Percentiles rank a stretch among this genome's conserved stretches.
phyloP scores from a whole-genome alignment of 2,113 vertebrate species.

The Rostratula benghalensis region DNA sequence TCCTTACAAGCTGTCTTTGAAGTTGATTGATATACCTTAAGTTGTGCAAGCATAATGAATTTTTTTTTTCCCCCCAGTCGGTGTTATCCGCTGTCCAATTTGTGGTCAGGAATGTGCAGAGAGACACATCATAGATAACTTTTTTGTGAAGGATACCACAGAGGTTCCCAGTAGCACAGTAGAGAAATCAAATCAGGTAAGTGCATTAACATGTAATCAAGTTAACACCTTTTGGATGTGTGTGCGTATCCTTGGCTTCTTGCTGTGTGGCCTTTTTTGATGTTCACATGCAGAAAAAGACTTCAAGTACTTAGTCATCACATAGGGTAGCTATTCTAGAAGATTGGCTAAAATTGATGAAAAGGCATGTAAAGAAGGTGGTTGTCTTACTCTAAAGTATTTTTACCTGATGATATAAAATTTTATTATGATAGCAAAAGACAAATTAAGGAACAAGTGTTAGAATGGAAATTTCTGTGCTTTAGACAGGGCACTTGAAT shows the following conservation, averaged over 20 bases:
- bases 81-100: conserved; percentile 91
- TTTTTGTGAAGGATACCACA: conserved; percentile 96
- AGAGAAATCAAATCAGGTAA: conserved; percentile 96
- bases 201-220: conserved; percentile 43
- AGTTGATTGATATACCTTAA: neutral
- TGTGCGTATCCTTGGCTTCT: conserved; percentile 9
- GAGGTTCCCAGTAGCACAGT: conserved; percentile 98
- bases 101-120: conserved; percentile 97
- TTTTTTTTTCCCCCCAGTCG: conserved; percentile 73
- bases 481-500: neutral
- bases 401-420: neutral
- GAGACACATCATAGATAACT: conserved; percentile 95
- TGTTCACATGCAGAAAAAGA: neutral
- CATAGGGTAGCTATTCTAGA: neutral
- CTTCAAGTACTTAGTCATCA: neutral
- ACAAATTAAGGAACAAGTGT: neutral
- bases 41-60: neutral
- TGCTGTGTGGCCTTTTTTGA: conserved; percentile 18
- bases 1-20: conserved; percentile 5
- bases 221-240: conserved; percentile 3
- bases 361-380: neutral
- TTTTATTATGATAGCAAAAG: neutral
- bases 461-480: neutral
- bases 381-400: neutral
- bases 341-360: neutral